Percentiles rank a stretch among this genome's conserved stretches.
These are phyloP conservation scores for Nymphalis urticae DNA, from an alignment of 2,888 invertebrate genomes.

Conservation along the genomic window DNA sequence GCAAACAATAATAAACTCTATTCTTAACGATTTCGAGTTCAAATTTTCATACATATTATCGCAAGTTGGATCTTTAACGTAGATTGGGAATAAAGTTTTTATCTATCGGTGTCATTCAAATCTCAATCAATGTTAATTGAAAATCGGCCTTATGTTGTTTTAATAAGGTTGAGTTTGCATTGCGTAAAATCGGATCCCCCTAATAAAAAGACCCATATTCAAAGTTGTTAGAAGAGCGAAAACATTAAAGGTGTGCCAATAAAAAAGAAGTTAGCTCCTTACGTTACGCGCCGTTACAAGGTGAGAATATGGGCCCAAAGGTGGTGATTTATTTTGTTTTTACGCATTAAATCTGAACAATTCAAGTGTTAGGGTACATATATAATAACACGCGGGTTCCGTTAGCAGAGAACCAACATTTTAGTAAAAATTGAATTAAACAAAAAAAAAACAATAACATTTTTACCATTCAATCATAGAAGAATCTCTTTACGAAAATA, in stretches of 20 bases:
- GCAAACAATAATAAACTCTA: slow-evolving; percentile 44
- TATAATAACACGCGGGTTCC: slow-evolving; percentile 25
- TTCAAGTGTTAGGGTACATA: slow-evolving; percentile 28
- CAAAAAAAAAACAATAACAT: no score
- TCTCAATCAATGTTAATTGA: slow-evolving; percentile 43
- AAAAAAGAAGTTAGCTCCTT: slow-evolving; percentile 80
- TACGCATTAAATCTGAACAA: slow-evolving; percentile 43
- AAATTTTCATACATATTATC: slow-evolving; percentile 36
- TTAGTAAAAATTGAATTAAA: no score
- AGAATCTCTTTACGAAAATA: no score
- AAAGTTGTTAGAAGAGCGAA: slow-evolving; percentile 74
- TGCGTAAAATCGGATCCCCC: slow-evolving; percentile 39
- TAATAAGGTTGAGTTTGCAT: slow-evolving; percentile 42
- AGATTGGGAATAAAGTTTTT: slow-evolving; percentile 66
- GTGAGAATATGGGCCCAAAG: slow-evolving; percentile 60
- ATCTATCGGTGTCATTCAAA: slow-evolving; percentile 68
- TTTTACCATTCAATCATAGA: no score
- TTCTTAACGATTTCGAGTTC: neutral
- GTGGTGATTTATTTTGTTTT: slow-evolving; percentile 54
- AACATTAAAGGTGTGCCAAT: slow-evolving; percentile 77
- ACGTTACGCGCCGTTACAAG: slow-evolving; percentile 67
- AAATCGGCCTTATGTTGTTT: slow-evolving; percentile 44
- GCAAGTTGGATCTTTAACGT: slow-evolving; percentile 44
- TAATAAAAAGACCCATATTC: slow-evolving; percentile 73
- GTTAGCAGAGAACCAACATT: neutral